phyloP scores from a whole-genome alignment of 2,888 invertebrate genomes.

The Oligia strigilis region DNA sequence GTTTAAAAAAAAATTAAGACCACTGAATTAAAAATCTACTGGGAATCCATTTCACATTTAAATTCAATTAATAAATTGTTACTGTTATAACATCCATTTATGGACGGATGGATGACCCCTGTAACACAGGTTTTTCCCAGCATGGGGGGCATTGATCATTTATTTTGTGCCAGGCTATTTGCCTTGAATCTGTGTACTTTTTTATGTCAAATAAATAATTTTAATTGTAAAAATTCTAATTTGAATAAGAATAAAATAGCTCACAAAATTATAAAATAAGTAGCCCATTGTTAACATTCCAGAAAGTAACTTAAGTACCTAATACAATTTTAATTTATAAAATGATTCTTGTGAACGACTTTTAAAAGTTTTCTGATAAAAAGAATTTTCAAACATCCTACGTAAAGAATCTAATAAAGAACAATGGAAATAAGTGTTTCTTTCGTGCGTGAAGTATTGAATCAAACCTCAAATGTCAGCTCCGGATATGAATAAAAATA shows the following conservation, averaged over 20 bases:
- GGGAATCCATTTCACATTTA: not conserved
- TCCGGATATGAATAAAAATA: slow-evolving; percentile 9
- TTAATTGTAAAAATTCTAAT: not conserved
- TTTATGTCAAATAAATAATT: too few species aligned
- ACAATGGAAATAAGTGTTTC: slow-evolving; percentile 17
- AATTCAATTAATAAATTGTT: too few species aligned
- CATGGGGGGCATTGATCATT: too few species aligned
- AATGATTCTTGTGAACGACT: slow-evolving; percentile 10
- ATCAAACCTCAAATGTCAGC: slow-evolving; percentile 28
- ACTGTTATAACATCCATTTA: too few species aligned
- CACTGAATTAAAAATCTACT: not conserved
- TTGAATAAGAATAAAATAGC: not conserved
- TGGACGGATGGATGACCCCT: too few species aligned
- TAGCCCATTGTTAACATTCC: not conserved
- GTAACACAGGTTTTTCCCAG: too few species aligned
- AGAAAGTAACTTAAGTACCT: too few species aligned
- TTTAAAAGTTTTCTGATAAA: slow-evolving; percentile 3
- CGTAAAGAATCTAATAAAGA: not conserved
- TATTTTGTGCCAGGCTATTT: too few species aligned
- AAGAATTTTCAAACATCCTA: not conserved
- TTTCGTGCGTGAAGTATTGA: slow-evolving; percentile 22
- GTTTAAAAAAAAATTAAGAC: not conserved
- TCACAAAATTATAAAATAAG: not conserved
- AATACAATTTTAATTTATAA: slow-evolving; percentile 11
- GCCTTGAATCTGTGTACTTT: too few species aligned